Percentiles rank a stretch among this genome's conserved stretches.
These are phyloP conservation scores for Hypomecis atomaria DNA, from an alignment of 2,888 invertebrate genomes.

Conservation along the genomic window DNA sequence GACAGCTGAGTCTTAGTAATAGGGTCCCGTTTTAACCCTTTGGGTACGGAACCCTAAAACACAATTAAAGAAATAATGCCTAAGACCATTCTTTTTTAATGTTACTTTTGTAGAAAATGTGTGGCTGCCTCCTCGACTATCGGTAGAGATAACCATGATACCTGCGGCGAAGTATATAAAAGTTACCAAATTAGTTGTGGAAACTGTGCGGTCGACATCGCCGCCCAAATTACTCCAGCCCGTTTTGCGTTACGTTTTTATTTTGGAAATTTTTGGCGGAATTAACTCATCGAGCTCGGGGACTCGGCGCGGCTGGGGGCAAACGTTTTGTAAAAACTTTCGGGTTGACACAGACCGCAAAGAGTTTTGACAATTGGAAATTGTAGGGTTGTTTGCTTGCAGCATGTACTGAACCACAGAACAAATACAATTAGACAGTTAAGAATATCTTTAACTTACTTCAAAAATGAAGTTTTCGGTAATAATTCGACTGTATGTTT, in stretches of 20 bases:
- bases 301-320: slow-evolving; percentile 17
- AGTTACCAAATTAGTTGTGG: slow-evolving; percentile 47
- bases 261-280: slow-evolving; percentile 30
- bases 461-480: too few relatives aligned
- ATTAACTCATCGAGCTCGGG: slow-evolving; percentile 33
- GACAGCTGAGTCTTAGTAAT: too few relatives aligned
- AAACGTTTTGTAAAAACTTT: slow-evolving; percentile 28
- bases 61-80: too few relatives aligned
- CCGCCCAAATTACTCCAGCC: slow-evolving; percentile 32
- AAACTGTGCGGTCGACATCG: slow-evolving; percentile 33
- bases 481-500: too few relatives aligned
- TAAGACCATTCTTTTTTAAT: too few relatives aligned
- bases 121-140: not conserved
- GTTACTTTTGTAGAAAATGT: not conserved
- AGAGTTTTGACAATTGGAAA: slow-evolving; percentile 20
- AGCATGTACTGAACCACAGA: too few relatives aligned
- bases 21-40: too few relatives aligned
- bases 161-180: slow-evolving; percentile 42
- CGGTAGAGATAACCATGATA: slow-evolving; percentile 34
- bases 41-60: too few relatives aligned
- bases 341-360: slow-evolving; percentile 10
- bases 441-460: too few relatives aligned
- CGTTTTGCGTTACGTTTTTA: slow-evolving; percentile 35
- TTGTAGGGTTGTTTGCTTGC: not conserved
- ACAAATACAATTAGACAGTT: too few relatives aligned